Conservation (phyloP, 2,888 invertebrate genomes). For the Aleiodes testaceus region DNA sequence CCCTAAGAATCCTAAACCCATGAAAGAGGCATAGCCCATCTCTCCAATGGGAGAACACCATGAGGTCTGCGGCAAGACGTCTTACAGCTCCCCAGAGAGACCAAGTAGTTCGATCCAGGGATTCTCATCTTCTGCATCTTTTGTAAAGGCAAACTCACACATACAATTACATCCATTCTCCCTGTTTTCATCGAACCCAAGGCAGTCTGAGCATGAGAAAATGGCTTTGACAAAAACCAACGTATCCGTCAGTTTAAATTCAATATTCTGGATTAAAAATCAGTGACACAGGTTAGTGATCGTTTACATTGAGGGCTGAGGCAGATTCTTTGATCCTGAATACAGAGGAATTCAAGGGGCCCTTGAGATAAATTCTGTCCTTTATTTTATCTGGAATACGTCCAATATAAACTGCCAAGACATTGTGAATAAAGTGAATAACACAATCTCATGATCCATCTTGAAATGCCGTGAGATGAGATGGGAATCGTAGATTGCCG, state of each 20-base stretch:
- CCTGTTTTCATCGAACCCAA: neutral
- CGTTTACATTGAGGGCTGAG: constrained; percentile 10
- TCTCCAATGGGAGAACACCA: constrained; percentile 40
- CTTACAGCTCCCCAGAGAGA: constrained; percentile 57
- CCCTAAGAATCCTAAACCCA: constrained; percentile 47
- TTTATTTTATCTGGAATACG: constrained; percentile 25
- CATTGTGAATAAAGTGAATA: constrained; percentile 7
- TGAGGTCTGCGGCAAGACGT: constrained; percentile 48
- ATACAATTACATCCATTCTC: neutral
- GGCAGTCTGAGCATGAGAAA: too few relatives aligned
- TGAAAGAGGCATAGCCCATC: constrained; percentile 46
- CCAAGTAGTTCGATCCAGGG: constrained; percentile 51
- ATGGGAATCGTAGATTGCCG: constrained; percentile 51
- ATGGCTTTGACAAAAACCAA: neutral
- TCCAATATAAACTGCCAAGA: constrained; percentile 27
- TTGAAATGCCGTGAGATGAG: constrained; percentile 24
- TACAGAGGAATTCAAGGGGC: neutral
- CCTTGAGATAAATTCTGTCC: constrained; percentile 1
- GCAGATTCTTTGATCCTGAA: constrained; percentile 30
- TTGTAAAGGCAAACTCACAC: neutral
- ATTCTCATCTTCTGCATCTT: constrained; percentile 55
- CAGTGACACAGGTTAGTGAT: constrained; percentile 25
- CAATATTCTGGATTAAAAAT: constrained; percentile 28
- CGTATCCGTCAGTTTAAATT: neutral
- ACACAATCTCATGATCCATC: constrained; percentile 10